Percentiles rank a stretch among this genome's conserved stretches.
Conservation (phyloP, 2,888 invertebrate species). For the Drymonia ruficornis region DNA sequence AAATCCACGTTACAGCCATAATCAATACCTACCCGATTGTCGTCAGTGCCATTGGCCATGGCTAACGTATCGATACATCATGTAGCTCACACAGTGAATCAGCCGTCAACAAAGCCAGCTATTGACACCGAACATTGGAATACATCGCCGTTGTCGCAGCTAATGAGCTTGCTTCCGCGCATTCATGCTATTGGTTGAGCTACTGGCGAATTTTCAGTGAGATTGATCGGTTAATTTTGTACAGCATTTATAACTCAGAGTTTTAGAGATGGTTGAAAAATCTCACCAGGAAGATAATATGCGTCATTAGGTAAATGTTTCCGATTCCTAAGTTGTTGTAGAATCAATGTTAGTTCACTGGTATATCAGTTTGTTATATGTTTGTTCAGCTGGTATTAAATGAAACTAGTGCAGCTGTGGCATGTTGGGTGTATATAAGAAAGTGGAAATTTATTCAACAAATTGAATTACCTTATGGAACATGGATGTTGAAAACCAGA, state of each 20-base stretch:
- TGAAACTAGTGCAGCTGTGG: background rate
- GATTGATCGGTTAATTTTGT: background rate
- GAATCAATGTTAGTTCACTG: background rate
- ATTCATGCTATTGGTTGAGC: conserved; percentile 26
- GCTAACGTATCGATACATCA: conserved; percentile 2
- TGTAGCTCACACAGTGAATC: conserved; percentile 2
- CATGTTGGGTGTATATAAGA: background rate
- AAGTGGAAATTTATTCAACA: background rate
- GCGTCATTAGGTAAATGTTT: too few species aligned
- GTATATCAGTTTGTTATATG: background rate
- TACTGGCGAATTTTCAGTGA: background rate
- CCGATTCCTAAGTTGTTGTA: background rate
- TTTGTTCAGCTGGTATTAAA: background rate
- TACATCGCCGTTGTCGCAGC: conserved; percentile 12
- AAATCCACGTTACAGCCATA: background rate
- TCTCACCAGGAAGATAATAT: background rate
- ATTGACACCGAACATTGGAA: conserved; percentile 7
- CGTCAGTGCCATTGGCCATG: background rate
- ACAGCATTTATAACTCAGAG: background rate
- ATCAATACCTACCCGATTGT: background rate
- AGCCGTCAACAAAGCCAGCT: background rate
- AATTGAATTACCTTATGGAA: background rate
- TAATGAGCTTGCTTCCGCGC: conserved; percentile 32
- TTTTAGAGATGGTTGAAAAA: conserved; percentile 1
- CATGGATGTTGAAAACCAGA: too few species aligned